Evolutionary conservation across 2,113 vertebrate genomes (phyloP).

Genomic region (Campylomormyrus numenius): DNA sequence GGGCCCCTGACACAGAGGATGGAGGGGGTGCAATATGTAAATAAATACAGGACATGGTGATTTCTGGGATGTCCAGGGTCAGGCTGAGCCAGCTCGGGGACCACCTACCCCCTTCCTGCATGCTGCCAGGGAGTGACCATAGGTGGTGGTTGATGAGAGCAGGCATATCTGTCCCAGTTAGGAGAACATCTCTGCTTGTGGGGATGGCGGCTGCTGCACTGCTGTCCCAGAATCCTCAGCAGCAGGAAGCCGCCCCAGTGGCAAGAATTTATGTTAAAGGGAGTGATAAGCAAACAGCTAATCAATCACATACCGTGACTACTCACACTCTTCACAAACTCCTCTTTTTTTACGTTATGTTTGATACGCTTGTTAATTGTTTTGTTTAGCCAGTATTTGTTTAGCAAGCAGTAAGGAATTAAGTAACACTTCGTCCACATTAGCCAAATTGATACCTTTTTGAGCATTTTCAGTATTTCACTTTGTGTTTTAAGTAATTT

Average conservation of each 20-base stretch:
- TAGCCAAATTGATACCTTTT: not conserved
- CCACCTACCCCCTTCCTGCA: not conserved
- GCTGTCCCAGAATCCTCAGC: not conserved
- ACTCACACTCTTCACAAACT: not conserved
- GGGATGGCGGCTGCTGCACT: not conserved
- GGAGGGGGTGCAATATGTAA: not conserved
- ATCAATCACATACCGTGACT: not conserved
- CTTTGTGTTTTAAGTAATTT: not conserved
- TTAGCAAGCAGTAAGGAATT: not conserved
- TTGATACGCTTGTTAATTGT: not conserved
- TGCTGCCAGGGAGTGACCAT: not conserved
- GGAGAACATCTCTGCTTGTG: not conserved
- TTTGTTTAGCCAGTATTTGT: not conserved
- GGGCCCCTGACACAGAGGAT: not conserved
- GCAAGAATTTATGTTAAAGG: not conserved
- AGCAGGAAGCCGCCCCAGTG: not conserved
- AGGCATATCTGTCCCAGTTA: not conserved
- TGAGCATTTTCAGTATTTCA: not conserved
- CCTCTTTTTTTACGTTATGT: not conserved
- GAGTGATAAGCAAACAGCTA: not conserved
- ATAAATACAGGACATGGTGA: not conserved
- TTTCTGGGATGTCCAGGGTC: too few species aligned
- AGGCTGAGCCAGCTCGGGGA: not conserved
- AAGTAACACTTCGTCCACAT: not conserved
- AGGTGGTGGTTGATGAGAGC: not conserved